A percentile compares a stretch with the other conserved stretches of the same genome.
Conservation (phyloP, 2,888 invertebrate genomes). For the Operophtera brumata region DNA sequence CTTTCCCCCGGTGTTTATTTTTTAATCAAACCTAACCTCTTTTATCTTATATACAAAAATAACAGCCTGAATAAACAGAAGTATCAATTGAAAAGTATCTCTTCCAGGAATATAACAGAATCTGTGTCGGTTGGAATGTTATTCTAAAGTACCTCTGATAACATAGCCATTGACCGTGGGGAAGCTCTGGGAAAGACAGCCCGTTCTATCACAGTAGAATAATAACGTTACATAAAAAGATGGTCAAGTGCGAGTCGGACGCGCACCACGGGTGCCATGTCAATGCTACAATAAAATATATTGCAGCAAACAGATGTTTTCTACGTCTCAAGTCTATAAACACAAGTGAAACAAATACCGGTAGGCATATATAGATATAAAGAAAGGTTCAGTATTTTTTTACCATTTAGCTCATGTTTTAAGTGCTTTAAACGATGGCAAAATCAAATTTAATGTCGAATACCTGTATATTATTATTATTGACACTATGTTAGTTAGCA, state of each 20-base stretch:
- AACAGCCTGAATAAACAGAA: background rate
- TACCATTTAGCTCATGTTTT: no score
- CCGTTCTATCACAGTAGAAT: background rate
- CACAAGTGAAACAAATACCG: no score
- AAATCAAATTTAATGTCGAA: no score
- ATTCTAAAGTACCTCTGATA: background rate
- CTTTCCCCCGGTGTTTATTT: background rate
- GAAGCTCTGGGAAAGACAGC: constrained; percentile 2
- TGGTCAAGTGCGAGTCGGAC: background rate
- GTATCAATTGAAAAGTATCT: background rate
- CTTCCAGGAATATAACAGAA: background rate
- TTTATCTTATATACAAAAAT: background rate
- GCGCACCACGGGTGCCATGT: background rate
- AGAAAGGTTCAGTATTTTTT: no score
- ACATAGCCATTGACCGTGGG: background rate
- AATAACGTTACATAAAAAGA: background rate
- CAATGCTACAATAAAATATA: no score
- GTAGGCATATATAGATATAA: no score
- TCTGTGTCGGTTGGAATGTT: no score
- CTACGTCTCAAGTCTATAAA: no score
- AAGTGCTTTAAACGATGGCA: no score
- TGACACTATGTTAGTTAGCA: no score
- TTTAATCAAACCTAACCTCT: background rate
- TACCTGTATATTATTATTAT: no score
- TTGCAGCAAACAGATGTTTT: no score